These are phyloP conservation scores for Drosophila nasuta DNA, from an alignment of 1,140 invertebrate species.

Conservation along the genomic window DNA sequence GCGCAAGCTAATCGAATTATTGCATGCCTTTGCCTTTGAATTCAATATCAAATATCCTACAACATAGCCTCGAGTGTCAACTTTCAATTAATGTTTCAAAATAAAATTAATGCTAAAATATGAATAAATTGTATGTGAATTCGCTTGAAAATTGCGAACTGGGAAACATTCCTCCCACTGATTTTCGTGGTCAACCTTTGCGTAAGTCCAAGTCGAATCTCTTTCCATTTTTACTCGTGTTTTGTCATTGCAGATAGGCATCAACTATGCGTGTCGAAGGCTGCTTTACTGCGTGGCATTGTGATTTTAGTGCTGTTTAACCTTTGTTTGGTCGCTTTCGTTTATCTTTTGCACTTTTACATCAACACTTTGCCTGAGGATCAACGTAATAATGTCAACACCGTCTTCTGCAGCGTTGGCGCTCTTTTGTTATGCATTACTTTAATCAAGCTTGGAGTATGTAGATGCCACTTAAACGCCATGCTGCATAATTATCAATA, in stretches of 20 bases:
- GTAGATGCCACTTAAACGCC: not conserved
- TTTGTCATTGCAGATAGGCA: not conserved
- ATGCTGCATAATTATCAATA: not conserved
- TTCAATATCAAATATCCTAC: constrained; percentile 28
- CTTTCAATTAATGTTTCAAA: constrained; percentile 13
- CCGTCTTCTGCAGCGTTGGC: not conserved
- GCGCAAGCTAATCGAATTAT: constrained; percentile 35
- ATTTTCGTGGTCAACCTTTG: no score
- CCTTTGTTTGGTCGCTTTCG: constrained; percentile 1
- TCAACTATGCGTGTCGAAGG: not conserved
- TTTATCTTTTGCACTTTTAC: constrained; percentile 25
- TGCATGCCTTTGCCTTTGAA: constrained; percentile 24
- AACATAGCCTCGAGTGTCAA: not conserved
- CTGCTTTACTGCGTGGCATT: not conserved
- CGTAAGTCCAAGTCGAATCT: not conserved
- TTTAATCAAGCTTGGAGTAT: constrained; percentile 37
- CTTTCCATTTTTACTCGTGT: no score
- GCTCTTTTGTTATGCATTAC: constrained; percentile 11
- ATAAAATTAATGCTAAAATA: not conserved
- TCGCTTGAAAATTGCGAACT: constrained; percentile 2
- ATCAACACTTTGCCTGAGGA: not conserved
- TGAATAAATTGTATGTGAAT: constrained; percentile 14
- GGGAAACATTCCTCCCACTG: not conserved
- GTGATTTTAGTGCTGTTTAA: constrained; percentile 48
- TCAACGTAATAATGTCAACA: not conserved